Evolutionary conservation across 2,797 vertebrate genomes (phyloP), one percentile per base, ranked within the genome.

Genomic region (Otolemur crassicaudatus): DNA sequence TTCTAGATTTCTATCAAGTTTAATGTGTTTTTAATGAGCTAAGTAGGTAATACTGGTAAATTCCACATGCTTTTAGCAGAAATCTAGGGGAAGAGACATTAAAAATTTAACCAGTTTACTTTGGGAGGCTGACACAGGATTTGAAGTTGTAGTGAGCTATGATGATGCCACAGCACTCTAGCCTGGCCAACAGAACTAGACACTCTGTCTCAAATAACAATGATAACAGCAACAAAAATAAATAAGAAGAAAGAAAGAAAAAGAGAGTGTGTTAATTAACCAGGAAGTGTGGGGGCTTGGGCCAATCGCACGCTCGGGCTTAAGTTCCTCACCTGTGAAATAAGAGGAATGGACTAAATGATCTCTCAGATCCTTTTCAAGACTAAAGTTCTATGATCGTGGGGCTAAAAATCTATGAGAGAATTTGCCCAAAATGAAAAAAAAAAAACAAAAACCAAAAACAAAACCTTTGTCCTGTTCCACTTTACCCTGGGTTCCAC

Each of bases 21-120:
- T 72, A 65, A 5, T 43, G 70, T 34, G 25, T 77, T 82, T 73
- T 69, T 83, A 93, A 83, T 76, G 43, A 83, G 4, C n/a, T 75
- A 65, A 73, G 20, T 34, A 60, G 27, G 29, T 86, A 80, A 23
- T 37, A 73, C n/a, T 79, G 79, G 53, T 40, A n/a, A 25, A 65
- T n/a, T 88, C 27, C 67, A 23, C 31, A 83, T 69, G 95, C 56
- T 93, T 91, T 90, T 53, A 91, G 92, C 29, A 82, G 37, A 95
- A 88, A 22, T 3, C 46, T 77, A 3, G 82, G 40, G 34, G 23
- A 92, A 79, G 72, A 77, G 27, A 87, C 8, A 16, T 20, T 73
- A 81, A 83, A 75, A 84, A 91, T 76, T 49, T 82, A 95, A 49
- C 11, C 3, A 82, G 81, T n/a, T 69, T 17, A n/a, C 31, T 69